These are phyloP conservation scores for Hirtodrosophila cameraria DNA, from an alignment of 2,888 invertebrate genomes.

Conservation along the genomic window DNA sequence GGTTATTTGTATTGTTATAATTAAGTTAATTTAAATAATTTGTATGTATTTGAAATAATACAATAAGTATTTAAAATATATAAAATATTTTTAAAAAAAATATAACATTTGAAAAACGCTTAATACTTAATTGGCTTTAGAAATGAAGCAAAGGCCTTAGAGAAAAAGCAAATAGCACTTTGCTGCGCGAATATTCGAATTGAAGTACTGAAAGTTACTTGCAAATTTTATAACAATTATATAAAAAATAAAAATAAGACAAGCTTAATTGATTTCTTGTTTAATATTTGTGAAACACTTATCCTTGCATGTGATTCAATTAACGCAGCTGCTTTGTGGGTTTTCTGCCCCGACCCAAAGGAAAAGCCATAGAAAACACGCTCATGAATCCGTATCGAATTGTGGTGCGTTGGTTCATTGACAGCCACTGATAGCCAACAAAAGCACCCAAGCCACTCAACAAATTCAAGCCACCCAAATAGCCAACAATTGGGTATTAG, in stretches of 20 bases:
- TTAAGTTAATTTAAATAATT: too few species aligned
- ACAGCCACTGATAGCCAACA: conserved; percentile 15
- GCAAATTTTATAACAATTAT: conserved; percentile 9
- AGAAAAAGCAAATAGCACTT: too few species aligned
- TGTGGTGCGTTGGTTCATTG: conserved; percentile 8
- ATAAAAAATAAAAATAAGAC: not conserved
- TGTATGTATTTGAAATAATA: too few species aligned
- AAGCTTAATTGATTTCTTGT: conserved; percentile 35
- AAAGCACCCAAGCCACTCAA: not conserved
- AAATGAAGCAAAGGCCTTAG: too few species aligned
- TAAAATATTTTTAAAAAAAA: not conserved
- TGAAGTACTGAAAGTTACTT: conserved; percentile 4
- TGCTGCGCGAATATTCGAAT: not conserved
- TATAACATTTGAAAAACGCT: not conserved
- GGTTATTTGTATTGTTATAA: too few species aligned
- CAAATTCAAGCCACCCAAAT: not conserved
- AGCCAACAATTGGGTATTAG: conserved; percentile 36
- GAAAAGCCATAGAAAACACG: conserved; percentile 28
- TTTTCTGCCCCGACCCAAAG: conserved; percentile 12
- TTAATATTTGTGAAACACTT: conserved; percentile 23
- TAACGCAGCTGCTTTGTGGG: conserved; percentile 36
- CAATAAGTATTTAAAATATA: too few species aligned
- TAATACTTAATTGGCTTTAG: too few species aligned
- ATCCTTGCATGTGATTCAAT: conserved; percentile 27
- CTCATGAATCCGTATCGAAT: conserved; percentile 16